phyloP scores from a whole-genome alignment of 37 sponge, comb jelly and placozoan species.

The Chondrilla cf. caribensis region DNA sequence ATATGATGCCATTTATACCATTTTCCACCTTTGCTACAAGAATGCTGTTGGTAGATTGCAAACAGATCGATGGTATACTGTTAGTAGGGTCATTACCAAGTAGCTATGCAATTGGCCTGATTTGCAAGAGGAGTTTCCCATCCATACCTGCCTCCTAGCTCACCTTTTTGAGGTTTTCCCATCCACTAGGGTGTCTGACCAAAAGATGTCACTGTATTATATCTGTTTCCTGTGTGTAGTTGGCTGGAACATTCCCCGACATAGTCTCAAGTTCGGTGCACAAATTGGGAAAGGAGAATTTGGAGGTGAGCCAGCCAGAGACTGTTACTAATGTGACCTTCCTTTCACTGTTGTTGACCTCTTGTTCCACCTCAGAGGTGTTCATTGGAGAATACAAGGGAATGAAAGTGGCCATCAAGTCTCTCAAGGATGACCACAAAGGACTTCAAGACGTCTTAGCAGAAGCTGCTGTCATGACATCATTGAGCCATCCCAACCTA shows the following conservation, averaged over 20 bases:
- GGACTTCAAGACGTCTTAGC: conserved; percentile 44
- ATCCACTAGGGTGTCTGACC: too few species aligned
- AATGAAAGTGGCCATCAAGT: conserved; percentile 66
- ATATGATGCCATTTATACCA: too few species aligned
- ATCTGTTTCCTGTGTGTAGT: conserved; percentile 32
- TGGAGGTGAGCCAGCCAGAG: conserved; percentile 94
- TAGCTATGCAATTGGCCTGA: too few species aligned
- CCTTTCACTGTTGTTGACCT: too few species aligned
- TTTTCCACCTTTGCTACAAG: too few species aligned
- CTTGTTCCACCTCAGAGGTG: conserved; percentile 42
- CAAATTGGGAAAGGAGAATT: conserved; percentile 94
- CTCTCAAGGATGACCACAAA: conserved; percentile 40
- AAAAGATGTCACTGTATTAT: too few species aligned
- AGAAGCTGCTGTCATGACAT: conserved; percentile 65
- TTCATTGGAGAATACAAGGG: conserved; percentile 53
- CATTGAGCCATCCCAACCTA: conserved; percentile 83
- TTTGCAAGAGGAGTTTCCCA: too few species aligned
- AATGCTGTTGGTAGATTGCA: too few species aligned
- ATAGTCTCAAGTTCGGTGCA: conserved; percentile 51
- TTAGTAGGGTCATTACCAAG: background rate
- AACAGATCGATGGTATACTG: too few species aligned
- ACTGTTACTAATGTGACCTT: too few species aligned
- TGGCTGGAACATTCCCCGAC: conserved; percentile 85
- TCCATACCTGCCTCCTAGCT: too few species aligned
- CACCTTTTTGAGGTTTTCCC: too few species aligned